These are phyloP conservation scores for Acronicta alni DNA, from an alignment of 2,888 invertebrate genomes.

Conservation along the genomic window DNA sequence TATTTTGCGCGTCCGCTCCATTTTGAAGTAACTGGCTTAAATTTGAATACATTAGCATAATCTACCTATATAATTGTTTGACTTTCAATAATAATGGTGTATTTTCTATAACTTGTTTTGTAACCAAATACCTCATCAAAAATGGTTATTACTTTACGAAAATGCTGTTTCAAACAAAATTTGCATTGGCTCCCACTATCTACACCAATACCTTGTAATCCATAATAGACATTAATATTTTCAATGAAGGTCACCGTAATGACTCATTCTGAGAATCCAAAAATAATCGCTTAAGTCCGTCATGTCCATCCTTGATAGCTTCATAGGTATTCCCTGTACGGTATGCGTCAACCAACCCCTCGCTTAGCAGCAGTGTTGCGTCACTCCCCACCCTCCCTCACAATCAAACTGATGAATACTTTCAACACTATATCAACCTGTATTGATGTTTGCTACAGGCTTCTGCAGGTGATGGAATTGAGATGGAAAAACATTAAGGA, in stretches of 20 bases:
- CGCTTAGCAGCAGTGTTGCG: slow-evolving; percentile 79
- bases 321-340: slow-evolving; percentile 63
- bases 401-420: slow-evolving; percentile 85
- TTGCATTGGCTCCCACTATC: too few species aligned
- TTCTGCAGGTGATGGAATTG: slow-evolving; percentile 52
- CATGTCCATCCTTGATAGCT: slow-evolving; percentile 39
- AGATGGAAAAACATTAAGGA: slow-evolving; percentile 40
- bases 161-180: too few species aligned
- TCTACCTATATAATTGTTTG: not conserved
- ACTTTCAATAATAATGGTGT: not conserved
- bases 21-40: slow-evolving; percentile 8
- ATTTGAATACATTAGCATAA: not conserved
- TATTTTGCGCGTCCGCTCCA: slow-evolving; percentile 32
- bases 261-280: slow-evolving; percentile 28
- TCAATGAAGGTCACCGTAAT: not conserved
- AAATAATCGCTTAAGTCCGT: slow-evolving; percentile 27
- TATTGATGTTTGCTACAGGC: slow-evolving; percentile 49
- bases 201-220: not conserved
- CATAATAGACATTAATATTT: not conserved
- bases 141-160: too few species aligned
- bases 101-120: not conserved
- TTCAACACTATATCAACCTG: slow-evolving; percentile 69
- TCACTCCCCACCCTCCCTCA: slow-evolving; percentile 70
- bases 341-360: slow-evolving; percentile 65
- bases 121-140: not conserved